A percentile compares a stretch with the other conserved stretches of the same genome.
Conservation (phyloP, 2,888 invertebrate genomes). For the Galeruca laticollis region DNA sequence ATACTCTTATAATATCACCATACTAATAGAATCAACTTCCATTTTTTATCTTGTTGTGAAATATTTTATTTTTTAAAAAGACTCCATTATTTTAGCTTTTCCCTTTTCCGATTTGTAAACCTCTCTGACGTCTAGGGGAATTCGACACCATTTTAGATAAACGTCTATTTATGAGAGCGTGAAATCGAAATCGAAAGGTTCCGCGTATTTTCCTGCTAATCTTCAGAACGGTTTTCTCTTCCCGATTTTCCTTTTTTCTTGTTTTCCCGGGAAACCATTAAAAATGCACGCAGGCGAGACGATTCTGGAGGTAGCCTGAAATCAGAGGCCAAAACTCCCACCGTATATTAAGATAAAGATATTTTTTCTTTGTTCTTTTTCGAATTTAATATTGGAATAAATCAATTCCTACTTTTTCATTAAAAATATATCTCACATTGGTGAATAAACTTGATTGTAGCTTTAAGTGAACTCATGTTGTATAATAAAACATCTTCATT, state of each 20-base stretch:
- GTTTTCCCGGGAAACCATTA: constrained; percentile 39
- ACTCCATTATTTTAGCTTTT: background rate
- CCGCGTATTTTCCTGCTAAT: constrained; percentile 49
- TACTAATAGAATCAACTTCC: background rate
- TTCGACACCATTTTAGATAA: constrained; percentile 55
- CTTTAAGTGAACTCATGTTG: background rate
- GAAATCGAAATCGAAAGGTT: constrained; percentile 54
- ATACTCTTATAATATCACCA: background rate
- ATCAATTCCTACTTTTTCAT: background rate
- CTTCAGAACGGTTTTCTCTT: constrained; percentile 49
- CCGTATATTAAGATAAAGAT: constrained; percentile 27
- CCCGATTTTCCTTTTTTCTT: constrained; percentile 39
- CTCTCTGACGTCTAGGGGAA: constrained; percentile 31
- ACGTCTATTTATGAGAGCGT: constrained; percentile 51
- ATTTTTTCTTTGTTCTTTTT: constrained; percentile 15
- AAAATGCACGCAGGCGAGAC: constrained; percentile 33
- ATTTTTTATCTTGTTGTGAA: background rate
- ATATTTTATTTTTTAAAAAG: background rate
- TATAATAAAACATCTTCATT: no score
- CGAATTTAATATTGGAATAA: background rate
- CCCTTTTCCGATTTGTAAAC: constrained; percentile 2
- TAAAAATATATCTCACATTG: background rate
- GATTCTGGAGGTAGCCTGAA: constrained; percentile 12
- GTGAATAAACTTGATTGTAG: background rate
- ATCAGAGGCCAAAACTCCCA: constrained; percentile 30